These are phyloP conservation scores for Galemys pyrenaicus DNA, from an alignment of 2,113 vertebrate species.

Conservation along the genomic window DNA sequence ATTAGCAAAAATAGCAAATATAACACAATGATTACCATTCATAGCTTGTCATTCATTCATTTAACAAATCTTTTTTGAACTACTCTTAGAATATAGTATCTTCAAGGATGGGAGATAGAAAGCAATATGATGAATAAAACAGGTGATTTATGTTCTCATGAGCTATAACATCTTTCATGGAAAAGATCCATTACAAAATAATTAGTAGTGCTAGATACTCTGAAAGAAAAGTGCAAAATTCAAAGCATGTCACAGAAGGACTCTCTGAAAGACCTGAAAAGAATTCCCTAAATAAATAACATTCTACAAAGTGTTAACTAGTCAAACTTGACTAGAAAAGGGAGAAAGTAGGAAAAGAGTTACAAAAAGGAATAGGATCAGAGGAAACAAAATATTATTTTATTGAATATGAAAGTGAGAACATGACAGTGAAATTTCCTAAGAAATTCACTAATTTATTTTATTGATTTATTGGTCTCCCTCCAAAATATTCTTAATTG, in stretches of 20 bases:
- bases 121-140: not conserved
- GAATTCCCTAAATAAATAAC: not conserved
- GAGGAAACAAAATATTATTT: not conserved
- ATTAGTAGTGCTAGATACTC: not conserved
- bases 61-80: not conserved
- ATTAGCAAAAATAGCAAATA: not conserved
- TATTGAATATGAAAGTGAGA: not conserved
- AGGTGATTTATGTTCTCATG: not conserved
- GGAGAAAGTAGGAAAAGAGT: not conserved
- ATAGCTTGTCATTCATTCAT: not conserved
- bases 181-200: constrained; percentile 23
- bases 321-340: not conserved
- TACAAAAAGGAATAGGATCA: not conserved
- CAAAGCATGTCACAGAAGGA: not conserved
- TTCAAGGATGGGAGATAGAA: not conserved
- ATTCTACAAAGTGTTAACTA: constrained; percentile 1
- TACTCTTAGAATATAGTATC: not conserved
- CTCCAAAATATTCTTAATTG: too few species aligned
- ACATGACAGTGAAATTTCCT: not conserved
- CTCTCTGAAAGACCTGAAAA: not conserved
- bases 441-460: not conserved
- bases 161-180: not conserved
- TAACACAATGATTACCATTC: not conserved
- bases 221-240: not conserved
- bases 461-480: too few species aligned